These are phyloP conservation scores for Pandemis cinnamomeana DNA, from an alignment of 2,888 invertebrate species.

Conservation along the genomic window DNA sequence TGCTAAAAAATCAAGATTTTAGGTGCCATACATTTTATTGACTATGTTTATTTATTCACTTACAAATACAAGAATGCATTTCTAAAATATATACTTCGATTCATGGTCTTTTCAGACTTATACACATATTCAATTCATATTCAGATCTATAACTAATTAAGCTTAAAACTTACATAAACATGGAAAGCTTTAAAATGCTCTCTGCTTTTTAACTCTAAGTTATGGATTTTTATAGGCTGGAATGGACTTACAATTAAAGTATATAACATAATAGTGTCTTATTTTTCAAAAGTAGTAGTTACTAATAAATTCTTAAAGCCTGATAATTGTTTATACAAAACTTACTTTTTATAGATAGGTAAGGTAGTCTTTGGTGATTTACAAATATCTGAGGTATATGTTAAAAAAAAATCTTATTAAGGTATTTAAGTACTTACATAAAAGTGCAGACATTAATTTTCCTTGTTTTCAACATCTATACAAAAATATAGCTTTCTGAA, in stretches of 20 bases:
- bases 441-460: not conserved
- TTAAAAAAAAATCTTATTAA: not conserved
- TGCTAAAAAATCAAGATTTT: not conserved
- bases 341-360: constrained; percentile 10
- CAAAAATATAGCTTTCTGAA: constrained; percentile 31
- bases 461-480: constrained; percentile 27
- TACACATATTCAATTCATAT: not conserved
- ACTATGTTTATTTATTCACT: constrained; percentile 4
- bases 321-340: not conserved
- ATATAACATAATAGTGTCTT: not conserved
- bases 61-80: constrained; percentile 10
- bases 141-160: constrained; percentile 10
- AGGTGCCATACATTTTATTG: constrained; percentile 33
- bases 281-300: not conserved
- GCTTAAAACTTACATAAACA: not conserved
- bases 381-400: not conserved
- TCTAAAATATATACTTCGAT: constrained; percentile 2
- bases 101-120: not conserved
- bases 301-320: constrained; percentile 1
- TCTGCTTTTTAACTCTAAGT: not conserved
- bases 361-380: constrained; percentile 31
- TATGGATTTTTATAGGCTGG: not conserved
- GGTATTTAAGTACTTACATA: not conserved
- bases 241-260: not conserved
- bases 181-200: not conserved